Base-by-base conservation (phyloP, 2,797 vertebrate genomes). In the Triplophysa bombifrons region DNA sequence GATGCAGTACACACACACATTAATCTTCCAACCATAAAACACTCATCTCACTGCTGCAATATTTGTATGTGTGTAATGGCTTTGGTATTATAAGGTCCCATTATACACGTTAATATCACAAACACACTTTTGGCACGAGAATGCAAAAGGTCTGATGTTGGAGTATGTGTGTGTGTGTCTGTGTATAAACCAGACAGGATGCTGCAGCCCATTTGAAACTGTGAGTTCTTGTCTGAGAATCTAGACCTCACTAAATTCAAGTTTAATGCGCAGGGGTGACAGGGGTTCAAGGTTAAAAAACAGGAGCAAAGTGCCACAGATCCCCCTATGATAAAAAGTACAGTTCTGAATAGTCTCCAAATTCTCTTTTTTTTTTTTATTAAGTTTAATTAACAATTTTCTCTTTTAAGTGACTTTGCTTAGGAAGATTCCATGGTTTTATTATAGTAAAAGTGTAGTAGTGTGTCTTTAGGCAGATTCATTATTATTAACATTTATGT, bases 151-250 rank as follows among this genome's bases (percentile, higher is more conserved):
- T 16, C 71, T 75, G 66, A 69, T 64, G 68, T n/a, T 64, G 3
- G 30, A 44, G 55, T 60, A 63, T 74, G 55, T 61, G 79, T 71
- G 67, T 66, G 75, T 27, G 25, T 27, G 25, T 27, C 2, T 22
- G 81, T 83, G 13, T 76, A 60, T 69, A 69, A 76, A 76, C 38
- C 75, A 77, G 75, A 77, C 55, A 58, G 65, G 41, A 77, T 69
- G 65, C 55, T 77, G 19, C 38, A 48, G 74, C 34, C 38, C 74
- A 55, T 67, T 67, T 64, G 17, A 72, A 69, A 68, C 3, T 2
- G 41, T 60, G 75, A 77, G 58, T 60, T 68, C 65, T 51, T 30
- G 50, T 76, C 50, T 80, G 58, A 80, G 46, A 76, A 72, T 74
- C 53, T 74, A 76, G n/a, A 61, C 81, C 46, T 67, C 46, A 34